Conservation (phyloP, 2,888 invertebrate genomes). For the Philhelius pedissequus region DNA sequence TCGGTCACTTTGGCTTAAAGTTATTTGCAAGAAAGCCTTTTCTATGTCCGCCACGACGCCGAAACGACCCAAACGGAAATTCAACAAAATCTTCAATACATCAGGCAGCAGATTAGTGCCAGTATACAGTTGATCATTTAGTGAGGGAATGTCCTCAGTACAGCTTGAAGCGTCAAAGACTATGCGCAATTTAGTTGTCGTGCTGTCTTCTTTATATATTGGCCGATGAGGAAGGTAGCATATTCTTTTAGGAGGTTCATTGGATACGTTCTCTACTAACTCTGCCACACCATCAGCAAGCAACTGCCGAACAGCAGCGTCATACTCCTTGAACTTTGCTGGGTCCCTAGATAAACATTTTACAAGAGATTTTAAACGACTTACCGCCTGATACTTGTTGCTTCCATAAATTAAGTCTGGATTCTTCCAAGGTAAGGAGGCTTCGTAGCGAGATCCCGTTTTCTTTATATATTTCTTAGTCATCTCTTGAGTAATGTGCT, state of each 20-base stretch:
- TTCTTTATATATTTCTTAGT: background rate
- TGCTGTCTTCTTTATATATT: background rate
- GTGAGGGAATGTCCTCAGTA: background rate
- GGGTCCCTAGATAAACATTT: background rate
- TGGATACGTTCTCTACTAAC: background rate
- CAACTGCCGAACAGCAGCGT: background rate
- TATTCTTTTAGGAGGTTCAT: background rate
- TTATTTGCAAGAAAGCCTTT: slow-evolving; percentile 19
- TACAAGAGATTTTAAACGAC: background rate
- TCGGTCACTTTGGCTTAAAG: background rate
- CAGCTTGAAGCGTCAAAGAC: slow-evolving; percentile 22
- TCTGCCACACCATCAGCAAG: background rate
- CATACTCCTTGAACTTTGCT: background rate
- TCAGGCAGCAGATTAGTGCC: slow-evolving; percentile 21
- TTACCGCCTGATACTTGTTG: background rate
- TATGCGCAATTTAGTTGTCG: background rate
- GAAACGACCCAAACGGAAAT: slow-evolving; percentile 9
- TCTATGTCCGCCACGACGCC: slow-evolving; percentile 23
- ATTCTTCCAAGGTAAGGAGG: background rate
- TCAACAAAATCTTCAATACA: slow-evolving; percentile 4
- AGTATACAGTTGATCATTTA: slow-evolving; percentile 1
- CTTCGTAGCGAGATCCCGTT: background rate
- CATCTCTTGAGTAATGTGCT: too few species aligned
- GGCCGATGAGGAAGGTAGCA: slow-evolving; percentile 8
- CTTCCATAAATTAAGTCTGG: background rate